Conservation (phyloP, 1,140 invertebrate genomes). For the Monomorium pharaonis region DNA sequence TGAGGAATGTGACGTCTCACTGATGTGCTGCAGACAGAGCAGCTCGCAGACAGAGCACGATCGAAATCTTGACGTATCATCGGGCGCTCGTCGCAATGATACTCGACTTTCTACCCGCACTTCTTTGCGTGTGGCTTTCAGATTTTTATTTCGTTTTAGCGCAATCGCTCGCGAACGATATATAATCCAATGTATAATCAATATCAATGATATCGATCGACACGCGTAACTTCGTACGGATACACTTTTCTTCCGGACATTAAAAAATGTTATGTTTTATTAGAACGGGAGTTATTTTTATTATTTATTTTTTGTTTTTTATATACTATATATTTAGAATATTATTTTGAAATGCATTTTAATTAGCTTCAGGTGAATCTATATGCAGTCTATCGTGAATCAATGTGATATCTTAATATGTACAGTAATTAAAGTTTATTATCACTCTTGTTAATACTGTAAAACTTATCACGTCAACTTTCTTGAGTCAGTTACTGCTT, state of each 20-base stretch:
- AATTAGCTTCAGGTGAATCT: too few species aligned
- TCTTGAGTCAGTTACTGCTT: background rate
- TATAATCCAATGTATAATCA: background rate
- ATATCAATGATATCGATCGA: background rate
- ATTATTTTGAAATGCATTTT: background rate
- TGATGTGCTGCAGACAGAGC: background rate
- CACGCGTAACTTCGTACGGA: too few species aligned
- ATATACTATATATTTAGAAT: too few species aligned
- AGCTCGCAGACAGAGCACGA: background rate
- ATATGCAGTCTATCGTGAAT: background rate
- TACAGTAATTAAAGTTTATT: background rate
- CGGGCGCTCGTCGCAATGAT: slow-evolving; percentile 16
- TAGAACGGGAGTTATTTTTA: too few species aligned
- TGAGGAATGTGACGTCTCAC: slow-evolving; percentile 33
- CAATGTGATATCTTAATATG: background rate
- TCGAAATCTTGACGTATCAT: slow-evolving; percentile 48
- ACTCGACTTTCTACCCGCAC: background rate
- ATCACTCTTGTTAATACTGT: background rate
- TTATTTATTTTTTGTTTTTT: too few species aligned
- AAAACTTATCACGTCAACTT: background rate
- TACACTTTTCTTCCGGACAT: background rate
- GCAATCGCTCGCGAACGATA: background rate
- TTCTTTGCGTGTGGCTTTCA: background rate
- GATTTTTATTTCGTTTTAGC: background rate
- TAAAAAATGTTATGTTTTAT: background rate